Base-by-base conservation (phyloP, 35 echinoderm and acorn worm species). In the Eucidaris tribuloides region DNA sequence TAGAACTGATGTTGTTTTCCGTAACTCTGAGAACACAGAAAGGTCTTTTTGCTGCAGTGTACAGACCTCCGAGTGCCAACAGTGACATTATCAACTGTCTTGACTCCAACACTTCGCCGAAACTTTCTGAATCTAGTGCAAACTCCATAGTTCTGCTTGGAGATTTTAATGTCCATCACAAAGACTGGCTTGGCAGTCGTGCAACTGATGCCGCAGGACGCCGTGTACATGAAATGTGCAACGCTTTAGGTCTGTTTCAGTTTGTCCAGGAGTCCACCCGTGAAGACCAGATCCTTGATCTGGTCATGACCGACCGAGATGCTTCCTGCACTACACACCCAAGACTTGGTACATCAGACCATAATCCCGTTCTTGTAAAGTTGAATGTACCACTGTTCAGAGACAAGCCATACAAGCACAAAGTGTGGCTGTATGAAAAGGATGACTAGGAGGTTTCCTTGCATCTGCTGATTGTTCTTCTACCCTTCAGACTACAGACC, bases 111-210 rank as follows among this genome's bases (percentile, higher is more conserved):
- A 87, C 48, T 40, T 29, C 84, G 41, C 30, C 71, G 25, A 76
- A 76, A 84, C 65, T 90, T 3, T 20, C 0, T 18, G 84, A 43
- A 82, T 76, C 71, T 43, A 52, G 66, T 60, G 90, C 83, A 3
- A 56, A 74, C 15, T 92, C 90, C 43, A 77, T 92, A 13, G 46
- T 87, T 9, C 39, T 92, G 13, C 39, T 86, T 44, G 90, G 84
- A 18, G 84, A 92, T 37, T 92, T 92, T 62, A 85, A 91, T 46
- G 77, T 92, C 34, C 90, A 92, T 61, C 90, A 92, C 34, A 59
- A 27, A 42, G 90, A 87, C 18, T 92, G 84, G 90, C 78, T 87
- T 30, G 49, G 84, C 60, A 92, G 90, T 77, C 84, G 35, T 31
- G 76, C 32, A 15, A 92, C 90, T 65, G 84, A 92, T 49, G 34